Percentiles rank a stretch among this genome's conserved stretches.
phyloP scores from a whole-genome alignment of 53 echinoderm and acorn worm genomes.

The Henricia sp. region DNA sequence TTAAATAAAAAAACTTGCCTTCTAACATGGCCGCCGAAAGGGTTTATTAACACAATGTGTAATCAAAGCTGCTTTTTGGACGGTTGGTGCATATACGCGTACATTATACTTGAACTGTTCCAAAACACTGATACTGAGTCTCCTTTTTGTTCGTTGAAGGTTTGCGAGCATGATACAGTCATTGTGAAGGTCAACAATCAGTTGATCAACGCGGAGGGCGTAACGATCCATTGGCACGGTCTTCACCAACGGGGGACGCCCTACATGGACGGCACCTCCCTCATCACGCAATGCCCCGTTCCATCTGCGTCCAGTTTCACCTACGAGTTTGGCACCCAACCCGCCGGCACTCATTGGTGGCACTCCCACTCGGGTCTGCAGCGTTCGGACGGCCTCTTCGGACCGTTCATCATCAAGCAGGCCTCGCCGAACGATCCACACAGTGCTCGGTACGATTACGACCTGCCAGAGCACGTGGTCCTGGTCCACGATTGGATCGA shows the following conservation, averaged over 20 bases:
- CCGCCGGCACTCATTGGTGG: constrained; percentile 87
- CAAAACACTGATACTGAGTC: too few species aligned
- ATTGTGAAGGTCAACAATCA: constrained; percentile 76
- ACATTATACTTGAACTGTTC: background rate
- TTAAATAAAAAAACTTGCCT: too few species aligned
- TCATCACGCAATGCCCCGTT: constrained; percentile 88
- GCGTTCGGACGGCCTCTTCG: constrained; percentile 78
- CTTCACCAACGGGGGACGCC: constrained; percentile 72
- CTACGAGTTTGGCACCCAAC: constrained; percentile 73
- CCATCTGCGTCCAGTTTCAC: constrained; percentile 60
- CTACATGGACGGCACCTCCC: constrained; percentile 86
- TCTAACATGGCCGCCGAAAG: too few species aligned
- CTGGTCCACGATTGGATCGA: constrained; percentile 59
- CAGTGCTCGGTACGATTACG: constrained; percentile 55
- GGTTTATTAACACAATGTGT: too few species aligned
- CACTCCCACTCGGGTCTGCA: constrained; percentile 86
- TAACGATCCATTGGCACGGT: constrained; percentile 96
- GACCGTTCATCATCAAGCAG: constrained; percentile 77
- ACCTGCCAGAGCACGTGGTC: constrained; percentile 60
- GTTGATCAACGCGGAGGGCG: constrained; percentile 75
- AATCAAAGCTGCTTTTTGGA: too few species aligned
- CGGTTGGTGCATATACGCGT: background rate
- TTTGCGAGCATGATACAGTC: constrained; percentile 87
- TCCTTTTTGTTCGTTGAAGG: constrained; percentile 57
- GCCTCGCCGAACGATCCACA: constrained; percentile 38